Conservation (phyloP, 2,113 vertebrate species). For the Pteruthius melanotis region DNA sequence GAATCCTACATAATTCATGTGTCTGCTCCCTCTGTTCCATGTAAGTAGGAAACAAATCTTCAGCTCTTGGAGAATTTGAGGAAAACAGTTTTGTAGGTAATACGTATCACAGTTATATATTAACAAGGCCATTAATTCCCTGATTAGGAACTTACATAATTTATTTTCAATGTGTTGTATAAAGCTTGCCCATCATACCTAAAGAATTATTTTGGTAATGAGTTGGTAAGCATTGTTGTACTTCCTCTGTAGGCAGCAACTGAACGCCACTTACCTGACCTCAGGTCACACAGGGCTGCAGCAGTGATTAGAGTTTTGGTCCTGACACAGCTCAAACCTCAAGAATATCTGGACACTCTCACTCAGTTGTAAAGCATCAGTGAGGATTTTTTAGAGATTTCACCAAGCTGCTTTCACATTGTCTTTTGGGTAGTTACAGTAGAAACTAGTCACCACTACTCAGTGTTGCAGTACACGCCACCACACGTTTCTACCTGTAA, state of each 20-base stretch:
- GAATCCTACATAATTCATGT: background rate
- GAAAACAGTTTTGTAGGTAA: background rate
- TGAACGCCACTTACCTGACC: background rate
- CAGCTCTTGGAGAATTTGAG: background rate
- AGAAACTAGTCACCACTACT: background rate
- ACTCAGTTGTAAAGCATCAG: background rate
- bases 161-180: background rate
- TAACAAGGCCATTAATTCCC: background rate
- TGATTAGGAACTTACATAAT: background rate
- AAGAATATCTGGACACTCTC: background rate
- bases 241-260: background rate
- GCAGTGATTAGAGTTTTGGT: background rate
- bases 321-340: background rate
- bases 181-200: background rate
- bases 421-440: background rate
- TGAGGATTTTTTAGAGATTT: background rate
- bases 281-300: background rate
- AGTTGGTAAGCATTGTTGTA: background rate
- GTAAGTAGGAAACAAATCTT: background rate
- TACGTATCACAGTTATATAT: background rate
- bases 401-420: background rate
- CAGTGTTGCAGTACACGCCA: background rate
- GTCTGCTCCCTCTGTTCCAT: background rate
- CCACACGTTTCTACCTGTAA: accelerated
- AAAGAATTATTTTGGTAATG: background rate